Percentiles rank a stretch among this genome's conserved stretches.
Conservation (phyloP, 2,113 vertebrate species). For the Gadus macrocephalus region DNA sequence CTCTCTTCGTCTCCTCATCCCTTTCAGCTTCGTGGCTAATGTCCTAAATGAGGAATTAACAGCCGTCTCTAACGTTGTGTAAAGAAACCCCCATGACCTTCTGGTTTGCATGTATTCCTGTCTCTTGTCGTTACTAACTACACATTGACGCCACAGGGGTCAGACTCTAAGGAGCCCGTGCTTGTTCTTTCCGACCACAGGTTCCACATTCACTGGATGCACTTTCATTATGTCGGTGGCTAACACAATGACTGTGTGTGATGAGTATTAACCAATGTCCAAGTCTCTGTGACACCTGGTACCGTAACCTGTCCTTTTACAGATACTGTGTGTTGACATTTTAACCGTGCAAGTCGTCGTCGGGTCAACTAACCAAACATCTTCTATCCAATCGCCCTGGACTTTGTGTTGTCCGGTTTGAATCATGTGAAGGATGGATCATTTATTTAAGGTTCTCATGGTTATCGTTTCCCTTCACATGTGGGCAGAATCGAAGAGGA, state of each 20-base stretch:
- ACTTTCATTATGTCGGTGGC: not conserved
- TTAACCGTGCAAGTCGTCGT: too few species aligned
- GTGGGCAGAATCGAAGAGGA: constrained; percentile 84
- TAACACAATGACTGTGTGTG: constrained; percentile 10
- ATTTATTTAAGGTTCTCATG: not conserved
- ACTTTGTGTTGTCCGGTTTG: constrained; percentile 1
- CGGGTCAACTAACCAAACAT: too few species aligned
- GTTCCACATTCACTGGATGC: not conserved
- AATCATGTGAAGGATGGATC: not conserved
- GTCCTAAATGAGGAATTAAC: too few species aligned
- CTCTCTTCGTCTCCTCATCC: not conserved
- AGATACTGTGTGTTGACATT: too few species aligned
- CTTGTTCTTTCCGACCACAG: not conserved
- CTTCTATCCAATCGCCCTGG: too few species aligned
- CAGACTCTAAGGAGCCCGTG: not conserved
- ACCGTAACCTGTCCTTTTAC: not conserved
- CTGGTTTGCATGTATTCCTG: not conserved
- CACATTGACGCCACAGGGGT: not conserved
- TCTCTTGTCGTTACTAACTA: not conserved
- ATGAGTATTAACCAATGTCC: not conserved
- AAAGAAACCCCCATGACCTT: too few species aligned
- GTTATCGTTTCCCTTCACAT: not conserved
- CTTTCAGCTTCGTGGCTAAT: too few species aligned
- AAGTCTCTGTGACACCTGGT: not conserved
- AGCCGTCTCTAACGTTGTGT: too few species aligned